Evolutionary conservation across 2,113 vertebrate genomes (phyloP), one percentile per base, ranked within the genome.

Genomic region (Tragelaphus imberbis): DNA sequence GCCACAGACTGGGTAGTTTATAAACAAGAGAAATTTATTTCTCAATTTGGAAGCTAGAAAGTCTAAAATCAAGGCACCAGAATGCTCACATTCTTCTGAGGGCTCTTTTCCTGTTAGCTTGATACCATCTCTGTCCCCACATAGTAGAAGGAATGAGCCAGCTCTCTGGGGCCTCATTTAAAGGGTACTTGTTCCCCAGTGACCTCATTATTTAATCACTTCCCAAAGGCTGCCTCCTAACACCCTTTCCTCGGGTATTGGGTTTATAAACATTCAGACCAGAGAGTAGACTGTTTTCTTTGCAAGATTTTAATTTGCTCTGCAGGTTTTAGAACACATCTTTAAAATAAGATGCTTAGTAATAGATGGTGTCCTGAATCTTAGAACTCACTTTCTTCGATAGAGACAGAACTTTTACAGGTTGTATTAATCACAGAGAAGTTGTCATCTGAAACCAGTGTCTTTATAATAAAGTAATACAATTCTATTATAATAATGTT

Each of bases 311-410:
- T 91, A 47, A 59, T 51, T 97, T 96, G 82, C 23, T 77, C 40
- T 92, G 13, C 27, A 85, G 17, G 5, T 47, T 90, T 94, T 59
- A 77, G 63, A 91, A 61, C 36, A 71, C 11, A 2, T 59, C 58
- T 94, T 94, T 90, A 51, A 10, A 97, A 33, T 93, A 80, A 63
- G 28, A 79, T 94, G n/a, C 49, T 92, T 95, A 92, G 10, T 80
- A 44, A 71, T 47, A 65, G 30, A 65, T 91, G 23, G 15, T 80
- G 13, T 91, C 89, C 94, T 7, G 49, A 79, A 84, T 55, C 40
- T 91, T 93, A 59, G 65, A 91, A 63, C 28, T 94, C 36, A 91
- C 87, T 91, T 95, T 97, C 33, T 28, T 1, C 84, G 30, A 61
- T 63, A 92, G 21, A 89, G 36, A 61, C 44, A 68, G 65, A 94